Percentiles rank a stretch among this genome's conserved stretches.
Evolutionary conservation across 2,113 vertebrate species (phyloP).

Genomic region (Psittacula cyanocephala): DNA sequence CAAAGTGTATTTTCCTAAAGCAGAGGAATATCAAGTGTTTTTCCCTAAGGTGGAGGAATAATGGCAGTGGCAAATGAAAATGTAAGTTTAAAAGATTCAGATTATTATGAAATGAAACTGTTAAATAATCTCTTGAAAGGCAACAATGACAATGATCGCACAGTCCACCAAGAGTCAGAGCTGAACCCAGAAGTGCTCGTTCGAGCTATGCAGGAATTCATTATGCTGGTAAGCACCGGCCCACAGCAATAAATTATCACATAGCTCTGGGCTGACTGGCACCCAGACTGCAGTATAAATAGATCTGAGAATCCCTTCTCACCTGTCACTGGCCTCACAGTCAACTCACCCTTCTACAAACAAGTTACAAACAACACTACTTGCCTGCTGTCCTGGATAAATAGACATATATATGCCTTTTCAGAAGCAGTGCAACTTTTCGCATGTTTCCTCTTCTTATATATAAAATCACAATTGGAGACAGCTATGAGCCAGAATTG

Average conservation of each 20-base stretch:
- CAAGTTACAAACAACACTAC: neutral
- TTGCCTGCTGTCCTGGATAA: neutral
- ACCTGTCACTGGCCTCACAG: neutral
- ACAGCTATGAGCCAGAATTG: neutral
- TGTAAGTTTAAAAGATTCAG: neutral
- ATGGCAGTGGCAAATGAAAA: neutral
- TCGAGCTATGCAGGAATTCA: neutral
- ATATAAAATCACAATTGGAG: neutral
- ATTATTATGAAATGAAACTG: neutral
- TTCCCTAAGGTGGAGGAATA: neutral
- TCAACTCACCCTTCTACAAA: neutral
- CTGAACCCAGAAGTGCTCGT: neutral
- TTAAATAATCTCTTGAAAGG: neutral
- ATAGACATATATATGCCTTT: neutral
- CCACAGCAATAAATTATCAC: neutral
- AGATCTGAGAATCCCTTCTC: neutral
- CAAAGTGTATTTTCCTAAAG: neutral
- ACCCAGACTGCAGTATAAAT: neutral
- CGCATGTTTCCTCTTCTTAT: neutral
- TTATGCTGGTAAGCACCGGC: neutral
- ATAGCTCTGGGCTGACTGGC: neutral
- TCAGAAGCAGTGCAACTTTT: neutral
- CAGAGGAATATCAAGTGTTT: neutral
- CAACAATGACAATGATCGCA: neutral
- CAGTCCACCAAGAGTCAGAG: neutral